Evolutionary conservation across 2,113 vertebrate genomes (phyloP), one percentile per base, ranked within the genome.

Genomic region (Pao palembangensis): DNA sequence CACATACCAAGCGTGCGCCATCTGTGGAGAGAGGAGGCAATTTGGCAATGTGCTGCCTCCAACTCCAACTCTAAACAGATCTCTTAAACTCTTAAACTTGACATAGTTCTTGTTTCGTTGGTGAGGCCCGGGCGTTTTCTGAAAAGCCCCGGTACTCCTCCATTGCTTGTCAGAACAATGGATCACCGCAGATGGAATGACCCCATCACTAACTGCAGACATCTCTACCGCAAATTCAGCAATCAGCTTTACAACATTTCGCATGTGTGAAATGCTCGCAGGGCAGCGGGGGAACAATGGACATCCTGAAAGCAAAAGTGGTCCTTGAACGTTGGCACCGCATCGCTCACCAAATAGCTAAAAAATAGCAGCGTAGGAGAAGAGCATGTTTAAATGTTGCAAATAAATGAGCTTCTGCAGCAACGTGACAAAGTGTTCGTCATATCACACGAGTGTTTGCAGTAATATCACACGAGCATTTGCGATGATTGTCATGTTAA

Each of bases 1-100:
- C 76, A 64, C 11, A 38, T 16, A 14, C 25, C 47, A 38, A 7
- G 31, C 10, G 31, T 53, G 60, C 44, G 56, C 70, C 38, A 54
- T 61, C 80, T 21, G 57, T 31, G 38, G 49, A 5, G 28, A 65
- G 48, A 58, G 41, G 55, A 84, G 66, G 65, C 53, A 64, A 76
- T 80, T 79, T 63, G 61, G 61, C 52, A 71, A 67, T 60, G 62
- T 55, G 54, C 79, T 71, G 69, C 72, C 65, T 76, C 21, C 63
- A 0, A 66, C 71, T 64, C 64, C 51, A 69, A 76, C 68, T 78
- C 44, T 71, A 71, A 70, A 80, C 71, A 18, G 34, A 49, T 0
- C 64, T n/a, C n/a, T n/a, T n/a, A n/a, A n/a, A n/a, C 80, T 73
- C 69, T 79, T 80, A 78, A 57, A 71, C 70, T 17, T 65, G 71